Evolutionary conservation across 2,113 vertebrate species (phyloP), one percentile per base, ranked within the genome.

Genomic region (Rhinolophus ferrumequinum): DNA sequence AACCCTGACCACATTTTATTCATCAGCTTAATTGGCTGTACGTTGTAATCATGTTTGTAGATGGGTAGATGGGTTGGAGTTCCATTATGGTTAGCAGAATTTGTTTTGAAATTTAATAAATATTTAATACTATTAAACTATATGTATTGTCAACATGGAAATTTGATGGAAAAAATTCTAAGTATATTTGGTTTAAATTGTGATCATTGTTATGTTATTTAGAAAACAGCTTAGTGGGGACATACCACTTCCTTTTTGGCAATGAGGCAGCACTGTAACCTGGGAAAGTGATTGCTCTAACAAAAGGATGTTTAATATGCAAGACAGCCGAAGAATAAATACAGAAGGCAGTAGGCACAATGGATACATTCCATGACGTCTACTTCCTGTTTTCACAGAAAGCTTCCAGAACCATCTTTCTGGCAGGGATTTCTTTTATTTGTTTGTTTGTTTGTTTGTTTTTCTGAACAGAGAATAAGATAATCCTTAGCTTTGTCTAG

Each of bases 311-410:
- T 54, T 52, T 12, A 41, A 44, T 58, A 33, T 1, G 5, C 10
- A 50, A 14, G 7, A 12, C 6, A 24, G 5, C 1, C 35, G 21
- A 11, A 50, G 56, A 81, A 22, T 24, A 14, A 44, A 5, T 28
- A 12, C 1, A 14, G 2, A 21, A 64, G 15, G 6, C 19, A 10
- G 47, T 0, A 15, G 30, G 21, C 47, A 38, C 4, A 14, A 50
- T n/a, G 11, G 14, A 8, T 14, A 9, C n/a, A 3, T 1, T 52
- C 14, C 1, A 0, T 4, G 9, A n/a, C 11, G 3, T 8, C 1
- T 22, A 18, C 24, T 52, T 75, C 19, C 5, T 75, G 19, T 64
- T 80, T 41, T 18, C 44, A 7, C 0, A 28, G 44, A 38, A 69
- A 58, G 14, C 16, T n/a, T 86, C 26, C 28, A 0, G 14, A 70